phyloP scores from a whole-genome alignment of 1,140 invertebrate species.

The Habropoda laboriosa region DNA sequence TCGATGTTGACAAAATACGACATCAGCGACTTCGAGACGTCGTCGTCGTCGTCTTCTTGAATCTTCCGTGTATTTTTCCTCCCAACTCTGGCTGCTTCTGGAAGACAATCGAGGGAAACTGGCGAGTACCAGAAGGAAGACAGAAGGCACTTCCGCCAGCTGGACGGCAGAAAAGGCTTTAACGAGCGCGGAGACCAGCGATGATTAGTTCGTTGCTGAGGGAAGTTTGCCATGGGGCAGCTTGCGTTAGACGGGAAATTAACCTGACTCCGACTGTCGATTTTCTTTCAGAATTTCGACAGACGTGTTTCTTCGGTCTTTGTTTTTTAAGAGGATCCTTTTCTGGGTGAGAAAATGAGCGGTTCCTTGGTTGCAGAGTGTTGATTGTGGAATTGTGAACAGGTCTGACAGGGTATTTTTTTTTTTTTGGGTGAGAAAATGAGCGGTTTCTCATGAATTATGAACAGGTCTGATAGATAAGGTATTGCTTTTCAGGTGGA shows the following conservation, averaged over 20 bases:
- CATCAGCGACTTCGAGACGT: constrained; percentile 19
- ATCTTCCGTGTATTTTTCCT: constrained; percentile 25
- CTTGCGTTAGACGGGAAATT: constrained; percentile 15
- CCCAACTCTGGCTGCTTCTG: no score
- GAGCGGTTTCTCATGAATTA: no score
- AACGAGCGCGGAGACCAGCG: background rate
- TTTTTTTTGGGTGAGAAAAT: no score
- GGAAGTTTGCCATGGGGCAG: background rate
- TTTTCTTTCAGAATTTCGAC: background rate
- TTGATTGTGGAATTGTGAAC: no score
- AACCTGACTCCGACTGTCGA: background rate
- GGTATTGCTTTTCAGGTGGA: no score
- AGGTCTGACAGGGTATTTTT: no score
- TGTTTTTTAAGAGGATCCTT: no score
- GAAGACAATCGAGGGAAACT: constrained; percentile 21
- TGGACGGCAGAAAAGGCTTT: constrained; percentile 16
- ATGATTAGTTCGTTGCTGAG: constrained; percentile 17
- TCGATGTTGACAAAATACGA: constrained; percentile 54
- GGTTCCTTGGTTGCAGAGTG: no score
- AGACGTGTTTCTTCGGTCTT: background rate
- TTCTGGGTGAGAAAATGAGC: no score
- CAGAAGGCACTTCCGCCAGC: constrained; percentile 12
- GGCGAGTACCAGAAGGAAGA: background rate
- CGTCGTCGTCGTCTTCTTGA: background rate
- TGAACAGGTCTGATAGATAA: no score